A percentile compares a stretch with the other conserved stretches of the same genome.
phyloP scores from a whole-genome alignment of 2,113 vertebrate genomes.

The Bubalus kerabau region DNA sequence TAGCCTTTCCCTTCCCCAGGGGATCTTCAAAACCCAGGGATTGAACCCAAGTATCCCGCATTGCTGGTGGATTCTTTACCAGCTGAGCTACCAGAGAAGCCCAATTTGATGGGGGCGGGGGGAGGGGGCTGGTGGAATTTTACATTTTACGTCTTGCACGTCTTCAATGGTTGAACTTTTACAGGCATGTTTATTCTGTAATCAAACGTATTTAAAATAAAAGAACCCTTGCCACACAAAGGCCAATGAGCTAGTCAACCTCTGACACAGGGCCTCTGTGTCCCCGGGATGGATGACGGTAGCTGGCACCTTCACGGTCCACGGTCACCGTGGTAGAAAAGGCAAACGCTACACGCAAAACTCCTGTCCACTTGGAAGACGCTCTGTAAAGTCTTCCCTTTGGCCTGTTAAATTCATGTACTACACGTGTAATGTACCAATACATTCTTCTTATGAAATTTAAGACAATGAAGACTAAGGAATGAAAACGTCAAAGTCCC shows the following conservation, averaged over 20 bases:
- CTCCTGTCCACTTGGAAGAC: background rate
- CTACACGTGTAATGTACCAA: background rate
- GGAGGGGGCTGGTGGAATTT: background rate
- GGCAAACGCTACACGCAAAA: background rate
- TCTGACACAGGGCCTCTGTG: background rate
- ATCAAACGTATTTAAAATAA: background rate
- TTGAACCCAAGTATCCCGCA: background rate
- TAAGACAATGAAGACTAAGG: background rate
- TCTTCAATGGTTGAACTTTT: background rate
- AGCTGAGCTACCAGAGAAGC: background rate
- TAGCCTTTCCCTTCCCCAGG: background rate
- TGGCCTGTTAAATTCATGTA: background rate
- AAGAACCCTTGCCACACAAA: background rate
- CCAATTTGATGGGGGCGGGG: background rate
- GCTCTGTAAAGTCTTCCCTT: background rate
- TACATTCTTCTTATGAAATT: background rate
- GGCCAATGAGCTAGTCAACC: no score
- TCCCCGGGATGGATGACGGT: background rate
- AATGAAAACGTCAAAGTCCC: background rate
- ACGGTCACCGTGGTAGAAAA: fast-evolving
- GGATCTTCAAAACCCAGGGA: background rate
- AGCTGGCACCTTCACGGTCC: background rate
- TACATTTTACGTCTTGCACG: background rate
- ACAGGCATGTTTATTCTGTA: background rate
- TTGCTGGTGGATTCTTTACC: background rate